phyloP scores from a whole-genome alignment of 2,113 vertebrate species.

The Prolemur simus region DNA sequence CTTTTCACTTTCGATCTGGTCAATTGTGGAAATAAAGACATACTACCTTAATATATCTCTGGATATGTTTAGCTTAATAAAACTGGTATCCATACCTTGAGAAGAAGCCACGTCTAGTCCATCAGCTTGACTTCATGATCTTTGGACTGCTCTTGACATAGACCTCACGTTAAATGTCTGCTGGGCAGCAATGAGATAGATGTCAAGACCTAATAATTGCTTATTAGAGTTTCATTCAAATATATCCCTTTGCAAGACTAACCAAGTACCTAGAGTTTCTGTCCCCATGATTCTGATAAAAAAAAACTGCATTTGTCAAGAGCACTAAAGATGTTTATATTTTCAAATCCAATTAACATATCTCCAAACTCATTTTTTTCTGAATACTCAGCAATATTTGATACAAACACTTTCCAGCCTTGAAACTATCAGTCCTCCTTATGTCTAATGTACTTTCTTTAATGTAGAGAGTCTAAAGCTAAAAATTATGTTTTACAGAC shows the following conservation, averaged over 20 bases:
- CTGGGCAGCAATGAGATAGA: not conserved
- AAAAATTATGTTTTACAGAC: not conserved
- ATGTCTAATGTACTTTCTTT: not conserved
- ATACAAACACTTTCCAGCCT: not conserved
- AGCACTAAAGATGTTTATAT: not conserved
- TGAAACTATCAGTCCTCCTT: not conserved
- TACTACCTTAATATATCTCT: not conserved
- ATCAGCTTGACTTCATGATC: not conserved
- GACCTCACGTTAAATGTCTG: not conserved
- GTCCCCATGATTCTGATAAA: not conserved
- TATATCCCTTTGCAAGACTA: not conserved
- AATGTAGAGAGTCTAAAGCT: not conserved
- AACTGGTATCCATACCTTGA: not conserved
- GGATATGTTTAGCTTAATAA: not conserved
- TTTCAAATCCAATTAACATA: not conserved
- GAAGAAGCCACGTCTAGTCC: not conserved
- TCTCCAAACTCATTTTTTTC: not conserved
- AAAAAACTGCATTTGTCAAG: not conserved
- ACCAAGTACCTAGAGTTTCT: not conserved
- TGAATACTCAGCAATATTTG: not conserved
- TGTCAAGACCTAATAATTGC: not conserved
- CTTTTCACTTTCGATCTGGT: not conserved
- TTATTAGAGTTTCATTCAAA: not conserved
- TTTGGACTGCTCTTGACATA: not conserved
- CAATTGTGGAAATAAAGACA: not conserved